Conservation (phyloP, 2,797 vertebrate species). For the Helarctos malayanus region DNA sequence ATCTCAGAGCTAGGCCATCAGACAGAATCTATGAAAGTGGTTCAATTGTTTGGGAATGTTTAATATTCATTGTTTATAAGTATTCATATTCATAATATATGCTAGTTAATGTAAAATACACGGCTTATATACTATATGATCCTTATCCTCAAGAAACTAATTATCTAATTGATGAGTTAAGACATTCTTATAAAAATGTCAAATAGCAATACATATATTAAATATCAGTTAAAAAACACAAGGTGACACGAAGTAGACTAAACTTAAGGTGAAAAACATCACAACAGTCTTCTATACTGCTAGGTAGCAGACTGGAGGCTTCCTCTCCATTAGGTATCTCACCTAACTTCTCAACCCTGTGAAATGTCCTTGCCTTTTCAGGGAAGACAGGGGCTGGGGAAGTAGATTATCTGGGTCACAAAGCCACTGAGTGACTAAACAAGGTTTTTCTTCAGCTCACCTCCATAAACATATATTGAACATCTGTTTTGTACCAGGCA, state of each 20-base stretch:
- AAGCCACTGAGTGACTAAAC: background rate
- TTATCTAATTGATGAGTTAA: background rate
- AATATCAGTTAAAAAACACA: background rate
- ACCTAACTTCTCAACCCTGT: background rate
- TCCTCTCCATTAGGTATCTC: background rate
- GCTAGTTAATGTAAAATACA: background rate
- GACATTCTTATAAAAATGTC: slow-evolving; percentile 13
- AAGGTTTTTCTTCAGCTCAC: background rate
- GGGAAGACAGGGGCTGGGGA: background rate
- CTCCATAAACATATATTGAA: background rate
- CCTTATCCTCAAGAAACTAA: background rate
- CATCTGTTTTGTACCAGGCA: background rate
- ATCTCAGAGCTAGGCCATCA: background rate
- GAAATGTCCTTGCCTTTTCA: background rate
- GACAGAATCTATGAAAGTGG: slow-evolving; percentile 10
- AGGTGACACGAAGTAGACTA: background rate
- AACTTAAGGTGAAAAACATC: slow-evolving; percentile 13
- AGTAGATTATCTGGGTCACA: background rate
- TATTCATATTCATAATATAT: background rate
- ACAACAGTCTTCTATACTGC: background rate
- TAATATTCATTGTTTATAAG: background rate
- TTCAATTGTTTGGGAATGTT: slow-evolving; percentile 46
- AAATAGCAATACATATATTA: background rate
- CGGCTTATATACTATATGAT: background rate
- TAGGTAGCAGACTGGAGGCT: background rate